These are phyloP conservation scores for Brachyhypopomus occidentalis DNA, from an alignment of 2,113 vertebrate species.

Conservation along the genomic window DNA sequence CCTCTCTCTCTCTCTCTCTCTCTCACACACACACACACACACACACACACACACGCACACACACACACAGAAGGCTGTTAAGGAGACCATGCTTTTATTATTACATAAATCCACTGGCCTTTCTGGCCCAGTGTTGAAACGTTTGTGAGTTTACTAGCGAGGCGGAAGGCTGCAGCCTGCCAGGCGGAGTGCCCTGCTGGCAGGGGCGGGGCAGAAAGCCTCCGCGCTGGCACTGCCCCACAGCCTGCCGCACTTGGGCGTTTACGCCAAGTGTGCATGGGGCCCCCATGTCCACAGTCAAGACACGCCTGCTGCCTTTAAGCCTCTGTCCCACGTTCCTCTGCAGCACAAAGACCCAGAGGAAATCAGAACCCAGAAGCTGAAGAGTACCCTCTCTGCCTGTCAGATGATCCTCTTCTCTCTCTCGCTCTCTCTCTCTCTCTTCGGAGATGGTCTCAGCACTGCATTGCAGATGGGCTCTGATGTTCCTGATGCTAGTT, in stretches of 20 bases:
- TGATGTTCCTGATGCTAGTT: neutral
- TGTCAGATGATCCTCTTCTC: conserved; percentile 30
- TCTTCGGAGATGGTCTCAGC: neutral
- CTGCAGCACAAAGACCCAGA: conserved; percentile 31
- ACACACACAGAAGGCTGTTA: no score
- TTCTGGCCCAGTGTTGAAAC: no score
- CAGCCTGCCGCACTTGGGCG: neutral
- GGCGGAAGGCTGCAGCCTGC: no score
- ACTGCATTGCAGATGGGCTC: neutral
- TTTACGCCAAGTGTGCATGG: neutral
- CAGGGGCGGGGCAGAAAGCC: no score
- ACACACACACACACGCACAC: no score
- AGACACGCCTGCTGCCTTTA: conserved; percentile 18
- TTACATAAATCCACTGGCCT: neutral
- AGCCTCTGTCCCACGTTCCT: conserved; percentile 28
- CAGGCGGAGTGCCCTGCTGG: no score
- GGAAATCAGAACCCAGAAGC: conserved; percentile 35
- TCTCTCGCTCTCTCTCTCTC: neutral
- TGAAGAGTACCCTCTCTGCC: conserved; percentile 17
- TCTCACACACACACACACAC: no score
- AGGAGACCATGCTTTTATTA: no score
- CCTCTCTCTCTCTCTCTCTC: no score
- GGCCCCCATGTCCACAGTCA: neutral
- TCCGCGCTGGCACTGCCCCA: neutral
- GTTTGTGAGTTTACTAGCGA: no score